These are phyloP conservation scores for Alouatta palliata DNA, from an alignment of 2,113 vertebrate species.

Conservation along the genomic window DNA sequence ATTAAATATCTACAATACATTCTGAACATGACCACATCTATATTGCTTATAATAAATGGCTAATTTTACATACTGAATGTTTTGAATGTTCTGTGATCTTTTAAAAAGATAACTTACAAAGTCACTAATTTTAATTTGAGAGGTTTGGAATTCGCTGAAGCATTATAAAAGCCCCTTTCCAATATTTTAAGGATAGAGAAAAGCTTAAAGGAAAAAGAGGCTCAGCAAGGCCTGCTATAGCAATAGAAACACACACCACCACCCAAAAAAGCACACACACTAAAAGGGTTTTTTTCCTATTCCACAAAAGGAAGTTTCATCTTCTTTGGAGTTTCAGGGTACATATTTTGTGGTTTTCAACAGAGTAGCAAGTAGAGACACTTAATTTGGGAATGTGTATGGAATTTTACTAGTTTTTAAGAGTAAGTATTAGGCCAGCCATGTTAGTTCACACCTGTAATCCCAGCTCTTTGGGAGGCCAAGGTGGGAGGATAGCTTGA, in stretches of 20 bases:
- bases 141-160: neutral
- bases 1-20: neutral
- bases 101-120: conserved; percentile 29
- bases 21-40: neutral
- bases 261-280: too few species aligned
- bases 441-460: neutral
- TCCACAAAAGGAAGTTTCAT: neutral
- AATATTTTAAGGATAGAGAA: neutral
- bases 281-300: neutral
- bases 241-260: neutral
- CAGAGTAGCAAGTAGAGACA: conserved; percentile 18
- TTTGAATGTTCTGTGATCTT: conserved; percentile 11
- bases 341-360: conserved; percentile 38
- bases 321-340: neutral
- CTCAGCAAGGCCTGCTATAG: neutral
- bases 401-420: neutral
- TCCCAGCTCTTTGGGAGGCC: neutral
- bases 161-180: neutral
- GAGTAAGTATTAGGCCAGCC: neutral
- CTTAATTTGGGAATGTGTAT: neutral
- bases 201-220: neutral
- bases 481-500: neutral
- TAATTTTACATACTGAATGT: conserved; percentile 15
- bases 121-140: conserved; percentile 33
- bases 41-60: conserved; percentile 7